These are phyloP conservation scores for Trinorchestia longiramus DNA, from an alignment of 1,140 invertebrate species.

Conservation along the genomic window DNA sequence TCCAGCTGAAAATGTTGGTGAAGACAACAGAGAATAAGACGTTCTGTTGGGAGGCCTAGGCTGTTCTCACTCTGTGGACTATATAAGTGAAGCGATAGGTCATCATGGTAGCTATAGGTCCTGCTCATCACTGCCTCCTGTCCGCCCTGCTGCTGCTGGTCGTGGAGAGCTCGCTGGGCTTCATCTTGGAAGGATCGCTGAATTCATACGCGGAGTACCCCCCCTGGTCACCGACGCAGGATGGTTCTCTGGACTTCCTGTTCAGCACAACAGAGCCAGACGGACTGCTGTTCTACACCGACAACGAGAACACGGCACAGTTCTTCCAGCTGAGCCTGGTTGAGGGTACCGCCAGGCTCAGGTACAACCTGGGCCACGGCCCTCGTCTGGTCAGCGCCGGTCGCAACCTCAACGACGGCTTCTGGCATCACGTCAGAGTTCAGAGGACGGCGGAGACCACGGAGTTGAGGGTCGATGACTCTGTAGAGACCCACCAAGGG, in stretches of 20 bases:
- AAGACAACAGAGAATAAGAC: constrained; percentile 42
- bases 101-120: background rate
- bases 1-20: constrained; percentile 24
- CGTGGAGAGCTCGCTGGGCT: constrained; percentile 50
- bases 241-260: constrained; percentile 90
- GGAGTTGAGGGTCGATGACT: constrained; percentile 83
- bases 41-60: background rate
- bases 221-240: constrained; percentile 88
- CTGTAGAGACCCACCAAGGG: constrained; percentile 76
- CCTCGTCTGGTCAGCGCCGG: constrained; percentile 89
- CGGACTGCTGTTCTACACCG: constrained; percentile 90
- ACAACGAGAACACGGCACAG: constrained; percentile 93
- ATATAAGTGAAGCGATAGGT: background rate
- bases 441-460: constrained; percentile 81
- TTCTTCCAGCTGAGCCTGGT: constrained; percentile 96
- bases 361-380: constrained; percentile 88
- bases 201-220: constrained; percentile 90
- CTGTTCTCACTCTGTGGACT: background rate
- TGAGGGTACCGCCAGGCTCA: constrained; percentile 86
- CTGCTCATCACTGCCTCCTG: background rate
- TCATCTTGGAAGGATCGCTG: constrained; percentile 80
- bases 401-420: constrained; percentile 85
- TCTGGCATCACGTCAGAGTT: constrained; percentile 88
- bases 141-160: background rate
- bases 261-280: constrained; percentile 92